Conservation (phyloP, 2,113 vertebrate species). For the Blennius ocellaris region DNA sequence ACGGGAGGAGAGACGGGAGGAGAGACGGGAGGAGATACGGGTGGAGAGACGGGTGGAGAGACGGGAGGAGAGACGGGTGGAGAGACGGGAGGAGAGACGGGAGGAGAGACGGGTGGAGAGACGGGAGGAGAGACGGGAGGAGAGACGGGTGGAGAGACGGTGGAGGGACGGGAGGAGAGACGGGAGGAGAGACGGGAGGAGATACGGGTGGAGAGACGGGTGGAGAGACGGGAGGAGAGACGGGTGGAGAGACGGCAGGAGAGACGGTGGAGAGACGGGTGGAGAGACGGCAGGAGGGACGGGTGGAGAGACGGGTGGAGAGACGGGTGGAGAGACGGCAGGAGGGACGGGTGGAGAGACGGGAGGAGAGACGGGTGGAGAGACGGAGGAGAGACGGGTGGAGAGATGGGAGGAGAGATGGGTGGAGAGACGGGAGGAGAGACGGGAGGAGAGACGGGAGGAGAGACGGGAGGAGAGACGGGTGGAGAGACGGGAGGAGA, state of each 20-base stretch:
- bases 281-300: neutral
- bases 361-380: conserved; percentile 20
- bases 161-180: conserved; percentile 5
- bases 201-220: conserved; percentile 14
- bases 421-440: neutral
- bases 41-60: conserved; percentile 20
- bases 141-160: conserved; percentile 30
- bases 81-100: conserved; percentile 22
- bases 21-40: no score
- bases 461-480: no score
- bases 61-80: no score
- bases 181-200: no score
- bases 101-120: neutral
- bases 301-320: conserved; percentile 23
- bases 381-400: neutral
- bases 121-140: conserved; percentile 10
- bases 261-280: conserved; percentile 40
- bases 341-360: neutral
- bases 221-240: conserved; percentile 9
- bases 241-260: neutral
- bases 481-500: conserved; percentile 21
- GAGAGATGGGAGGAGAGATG: conserved; percentile 36
- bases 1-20: conserved; percentile 38
- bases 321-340: no score
- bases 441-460: conserved; percentile 19